Base-by-base conservation (phyloP, 2,797 vertebrate species). In the Cheirogaleus major region DNA sequence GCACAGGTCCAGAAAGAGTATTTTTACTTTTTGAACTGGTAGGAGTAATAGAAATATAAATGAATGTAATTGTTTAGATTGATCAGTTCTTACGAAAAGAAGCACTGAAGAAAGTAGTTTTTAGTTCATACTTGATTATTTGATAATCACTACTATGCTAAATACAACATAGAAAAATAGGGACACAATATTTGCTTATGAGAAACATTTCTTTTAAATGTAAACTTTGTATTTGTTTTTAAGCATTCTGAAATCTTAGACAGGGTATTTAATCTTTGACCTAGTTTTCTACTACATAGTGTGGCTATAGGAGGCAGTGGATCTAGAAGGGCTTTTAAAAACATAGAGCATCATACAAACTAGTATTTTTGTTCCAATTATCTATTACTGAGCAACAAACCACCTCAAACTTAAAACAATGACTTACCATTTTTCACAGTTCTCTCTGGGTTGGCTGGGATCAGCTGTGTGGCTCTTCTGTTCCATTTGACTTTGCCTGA, bases 21-120 rank as follows among this genome's bases (percentile, higher is more conserved):
- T 85, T 65, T 96, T 89, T 86, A n/a, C 45, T 84, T 94, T 91
- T 86, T 63, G 13, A 97, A 75, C 79, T n/a, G 22, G 63, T 67
- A 73, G 63, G 45, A 90, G 22, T 76, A 72, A 23, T 80, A 92
- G 43, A 90, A 93, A 50, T 50, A 76, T 76, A 50, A 76, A 41
- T 84, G 22, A 69, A 43, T 69, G 27, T 32, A 41, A n/a, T 70
- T 78, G 18, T 85, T 95, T 63, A 63, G 43, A 38, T 38, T 85
- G 61, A 61, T 43, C 18, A 23, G 15, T 70, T 94, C n/a, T 95
- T 79, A 67, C 8, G 84, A 84, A 76, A 94, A 87, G 45, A 45
- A 84, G 25, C 32, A n/a, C 45, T 50, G 9, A 55, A 55, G 65
- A 96, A 63, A 85, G 70, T 27, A 83, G 35, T 69, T 88, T 80